Conservation (phyloP, 1,140 invertebrate species). For the Tetragonula clypearis region DNA sequence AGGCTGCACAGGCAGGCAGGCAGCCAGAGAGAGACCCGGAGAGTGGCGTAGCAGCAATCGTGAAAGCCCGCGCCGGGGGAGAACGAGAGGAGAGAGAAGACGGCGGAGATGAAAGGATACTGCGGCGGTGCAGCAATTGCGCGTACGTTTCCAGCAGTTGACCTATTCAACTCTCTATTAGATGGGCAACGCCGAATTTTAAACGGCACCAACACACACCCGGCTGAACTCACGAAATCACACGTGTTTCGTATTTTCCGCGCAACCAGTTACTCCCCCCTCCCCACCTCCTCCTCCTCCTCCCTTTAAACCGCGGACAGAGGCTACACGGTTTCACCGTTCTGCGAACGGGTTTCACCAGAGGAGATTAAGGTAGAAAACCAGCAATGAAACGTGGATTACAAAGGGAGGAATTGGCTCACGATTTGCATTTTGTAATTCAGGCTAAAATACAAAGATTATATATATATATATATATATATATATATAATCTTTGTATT, state of each 20-base stretch:
- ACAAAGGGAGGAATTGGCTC: too few species aligned
- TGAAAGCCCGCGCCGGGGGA: conserved; percentile 38
- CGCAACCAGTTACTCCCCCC: not conserved
- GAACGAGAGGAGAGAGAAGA: conserved; percentile 20
- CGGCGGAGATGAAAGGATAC: conserved; percentile 62
- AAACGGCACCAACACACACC: not conserved
- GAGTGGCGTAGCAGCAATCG: conserved; percentile 39
- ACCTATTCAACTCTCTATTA: conserved; percentile 61
- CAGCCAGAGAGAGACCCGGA: not conserved
- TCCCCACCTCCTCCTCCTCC: too few species aligned
- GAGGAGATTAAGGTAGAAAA: not conserved
- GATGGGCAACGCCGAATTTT: conserved; percentile 54
- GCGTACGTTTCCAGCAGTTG: conserved; percentile 56
- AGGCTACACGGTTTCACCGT: not conserved
- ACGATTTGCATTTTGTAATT: too few species aligned
- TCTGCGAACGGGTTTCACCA: not conserved
- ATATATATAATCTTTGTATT: too few species aligned
- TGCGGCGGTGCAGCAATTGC: conserved; percentile 55
- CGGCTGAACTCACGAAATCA: not conserved
- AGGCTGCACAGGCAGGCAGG: conserved; percentile 14
- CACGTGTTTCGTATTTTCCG: conserved; percentile 8
- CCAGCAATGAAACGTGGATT: too few species aligned
- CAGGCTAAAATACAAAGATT: too few species aligned
- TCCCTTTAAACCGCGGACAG: too few species aligned
- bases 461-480: too few species aligned